These are phyloP conservation scores for Hafferia zeledoni DNA, from an alignment of 2,797 vertebrate genomes.

Conservation along the genomic window DNA sequence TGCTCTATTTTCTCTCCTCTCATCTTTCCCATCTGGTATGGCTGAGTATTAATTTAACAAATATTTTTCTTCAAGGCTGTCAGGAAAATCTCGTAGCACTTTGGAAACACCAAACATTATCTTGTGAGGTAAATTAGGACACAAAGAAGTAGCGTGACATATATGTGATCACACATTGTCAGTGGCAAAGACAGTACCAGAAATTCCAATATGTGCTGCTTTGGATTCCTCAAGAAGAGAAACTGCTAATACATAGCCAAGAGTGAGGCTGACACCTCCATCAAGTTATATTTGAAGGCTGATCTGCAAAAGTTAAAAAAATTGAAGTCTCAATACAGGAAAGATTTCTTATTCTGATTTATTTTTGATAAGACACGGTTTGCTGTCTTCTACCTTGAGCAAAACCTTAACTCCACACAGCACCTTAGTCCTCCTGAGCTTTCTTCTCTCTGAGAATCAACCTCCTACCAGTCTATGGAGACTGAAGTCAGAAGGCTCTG, in stretches of 20 bases:
- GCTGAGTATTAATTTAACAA: conserved; percentile 16
- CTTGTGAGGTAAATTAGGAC: neutral
- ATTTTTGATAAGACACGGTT: neutral
- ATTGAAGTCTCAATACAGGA: neutral
- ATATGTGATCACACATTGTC: neutral
- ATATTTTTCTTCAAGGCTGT: conserved; percentile 44
- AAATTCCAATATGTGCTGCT: neutral
- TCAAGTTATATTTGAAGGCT: neutral
- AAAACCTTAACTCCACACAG: neutral
- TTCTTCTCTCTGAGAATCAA: neutral
- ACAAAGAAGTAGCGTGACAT: neutral
- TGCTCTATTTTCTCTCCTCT: conserved; percentile 16
- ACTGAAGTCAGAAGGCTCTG: neutral
- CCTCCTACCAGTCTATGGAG: fast-evolving
- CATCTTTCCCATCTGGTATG: conserved; percentile 39
- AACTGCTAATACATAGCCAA: neutral
- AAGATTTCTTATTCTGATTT: neutral
- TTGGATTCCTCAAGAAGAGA: neutral
- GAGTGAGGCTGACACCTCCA: neutral
- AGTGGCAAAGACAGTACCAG: neutral
- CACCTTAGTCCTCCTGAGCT: neutral
- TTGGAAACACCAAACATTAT: conserved; percentile 26
- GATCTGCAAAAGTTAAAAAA: neutral
- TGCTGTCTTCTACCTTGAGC: neutral
- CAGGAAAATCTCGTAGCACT: conserved; percentile 14